A percentile compares a stretch with the other conserved stretches of the same genome.
Evolutionary conservation across 2,797 vertebrate genomes (phyloP).

Genomic region (Lycodopsis pacificus): DNA sequence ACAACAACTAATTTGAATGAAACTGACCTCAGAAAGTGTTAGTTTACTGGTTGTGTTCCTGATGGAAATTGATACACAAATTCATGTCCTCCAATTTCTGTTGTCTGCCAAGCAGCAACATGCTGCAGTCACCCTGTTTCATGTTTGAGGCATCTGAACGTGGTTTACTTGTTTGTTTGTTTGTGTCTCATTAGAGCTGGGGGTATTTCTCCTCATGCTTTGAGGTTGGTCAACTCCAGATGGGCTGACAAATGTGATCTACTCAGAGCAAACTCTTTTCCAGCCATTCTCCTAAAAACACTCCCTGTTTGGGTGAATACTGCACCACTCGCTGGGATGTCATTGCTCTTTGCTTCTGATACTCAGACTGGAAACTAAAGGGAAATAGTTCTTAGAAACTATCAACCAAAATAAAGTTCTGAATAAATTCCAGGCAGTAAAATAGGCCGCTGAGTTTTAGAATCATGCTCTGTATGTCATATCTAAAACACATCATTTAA

Average conservation of each 20-base stretch:
- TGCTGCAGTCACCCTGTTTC: constrained; percentile 1
- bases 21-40: not conserved
- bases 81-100: not conserved
- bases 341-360: not conserved
- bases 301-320: not conserved
- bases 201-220: constrained; percentile 1
- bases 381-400: not conserved
- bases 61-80: not conserved
- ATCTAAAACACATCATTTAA: not conserved
- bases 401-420: not conserved
- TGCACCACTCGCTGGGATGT: not conserved
- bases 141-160: not conserved
- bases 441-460: not conserved
- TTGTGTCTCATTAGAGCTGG: constrained; percentile 7
- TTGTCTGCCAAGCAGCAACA: not conserved
- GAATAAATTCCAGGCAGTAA: not conserved
- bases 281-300: constrained; percentile 9
- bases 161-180: not conserved
- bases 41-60: not conserved
- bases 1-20: not conserved
- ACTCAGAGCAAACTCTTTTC: constrained; percentile 2
- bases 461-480: not conserved
- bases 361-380: no score
- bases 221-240: constrained; percentile 7
- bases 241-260: constrained; percentile 7